phyloP scores from a whole-genome alignment of 2,797 vertebrate genomes.

The Lindbergichthys nudifrons region DNA sequence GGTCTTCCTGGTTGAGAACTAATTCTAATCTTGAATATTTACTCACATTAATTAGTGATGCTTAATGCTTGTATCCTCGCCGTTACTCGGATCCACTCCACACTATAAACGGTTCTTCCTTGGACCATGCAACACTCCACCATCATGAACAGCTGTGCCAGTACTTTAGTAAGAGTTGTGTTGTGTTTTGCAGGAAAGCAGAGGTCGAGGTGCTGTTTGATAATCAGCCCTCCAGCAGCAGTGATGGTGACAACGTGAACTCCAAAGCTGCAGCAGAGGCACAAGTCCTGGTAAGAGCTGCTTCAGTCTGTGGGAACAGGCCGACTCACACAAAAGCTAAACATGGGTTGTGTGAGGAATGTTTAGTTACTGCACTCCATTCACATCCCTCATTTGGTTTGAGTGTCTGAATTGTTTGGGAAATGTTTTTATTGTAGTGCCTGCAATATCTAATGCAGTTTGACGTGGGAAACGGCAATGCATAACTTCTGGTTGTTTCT shows the following conservation, averaged over 20 bases:
- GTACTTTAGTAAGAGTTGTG: not conserved
- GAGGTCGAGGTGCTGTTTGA: slow-evolving; percentile 80
- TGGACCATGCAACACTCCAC: too few species aligned
- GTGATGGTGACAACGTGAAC: slow-evolving; percentile 38
- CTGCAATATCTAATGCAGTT: too few species aligned
- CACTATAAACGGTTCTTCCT: too few species aligned
- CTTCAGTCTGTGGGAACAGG: not conserved
- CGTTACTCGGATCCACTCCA: too few species aligned
- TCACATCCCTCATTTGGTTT: not conserved
- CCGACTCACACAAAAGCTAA: not conserved
- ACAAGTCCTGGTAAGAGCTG: slow-evolving; percentile 82
- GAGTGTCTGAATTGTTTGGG: not conserved
- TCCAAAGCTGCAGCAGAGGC: slow-evolving; percentile 72
- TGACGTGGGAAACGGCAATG: not conserved
- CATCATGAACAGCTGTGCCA: not conserved
- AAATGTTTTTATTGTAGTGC: not conserved
- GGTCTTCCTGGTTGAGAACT: too few species aligned
- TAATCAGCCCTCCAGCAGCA: slow-evolving; percentile 44
- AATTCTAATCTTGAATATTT: too few species aligned
- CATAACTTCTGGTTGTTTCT: not conserved
- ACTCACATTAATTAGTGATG: too few species aligned
- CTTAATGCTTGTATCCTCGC: too few species aligned
- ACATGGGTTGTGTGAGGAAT: not conserved
- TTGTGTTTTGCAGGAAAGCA: slow-evolving; percentile 77
- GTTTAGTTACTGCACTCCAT: not conserved